A percentile compares a stretch with the other conserved stretches of the same genome.
Conservation (phyloP, 2,888 invertebrate species). For the Troilus luridus region DNA sequence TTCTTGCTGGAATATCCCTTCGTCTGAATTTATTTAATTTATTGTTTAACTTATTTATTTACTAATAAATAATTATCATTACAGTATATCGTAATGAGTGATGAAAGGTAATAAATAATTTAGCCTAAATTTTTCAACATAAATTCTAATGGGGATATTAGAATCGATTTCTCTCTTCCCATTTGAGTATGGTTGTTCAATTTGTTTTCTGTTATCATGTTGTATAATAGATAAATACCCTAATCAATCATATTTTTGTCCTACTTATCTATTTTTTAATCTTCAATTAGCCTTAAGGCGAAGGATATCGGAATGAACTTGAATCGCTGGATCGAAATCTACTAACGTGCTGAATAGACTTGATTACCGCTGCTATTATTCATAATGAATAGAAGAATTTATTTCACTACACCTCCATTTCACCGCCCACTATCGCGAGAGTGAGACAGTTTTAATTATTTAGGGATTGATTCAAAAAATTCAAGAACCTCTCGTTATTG, state of each 20-base stretch:
- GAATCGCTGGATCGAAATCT: neutral
- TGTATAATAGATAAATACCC: too few species aligned
- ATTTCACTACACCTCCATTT: neutral
- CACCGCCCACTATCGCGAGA: neutral
- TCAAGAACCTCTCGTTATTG: neutral
- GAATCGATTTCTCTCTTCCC: too few species aligned
- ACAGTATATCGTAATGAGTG: too few species aligned
- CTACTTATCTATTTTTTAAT: too few species aligned
- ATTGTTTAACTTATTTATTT: neutral
- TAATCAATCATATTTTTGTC: too few species aligned
- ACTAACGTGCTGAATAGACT: neutral
- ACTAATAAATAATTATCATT: too few species aligned
- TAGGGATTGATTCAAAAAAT: neutral
- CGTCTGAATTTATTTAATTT: neutral
- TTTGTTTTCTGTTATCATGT: too few species aligned
- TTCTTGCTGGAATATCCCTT: neutral
- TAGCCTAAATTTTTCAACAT: too few species aligned
- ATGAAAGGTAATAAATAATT: too few species aligned
- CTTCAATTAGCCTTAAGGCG: too few species aligned
- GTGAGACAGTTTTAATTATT: neutral
- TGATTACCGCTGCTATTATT: neutral
- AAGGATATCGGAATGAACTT: neutral
- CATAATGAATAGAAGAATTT: neutral
- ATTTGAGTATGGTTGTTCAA: too few species aligned
- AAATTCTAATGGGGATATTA: too few species aligned